Percentiles rank a stretch among this genome's conserved stretches.
Conservation (phyloP, 2,797 vertebrate species). For the Helarctos malayanus region DNA sequence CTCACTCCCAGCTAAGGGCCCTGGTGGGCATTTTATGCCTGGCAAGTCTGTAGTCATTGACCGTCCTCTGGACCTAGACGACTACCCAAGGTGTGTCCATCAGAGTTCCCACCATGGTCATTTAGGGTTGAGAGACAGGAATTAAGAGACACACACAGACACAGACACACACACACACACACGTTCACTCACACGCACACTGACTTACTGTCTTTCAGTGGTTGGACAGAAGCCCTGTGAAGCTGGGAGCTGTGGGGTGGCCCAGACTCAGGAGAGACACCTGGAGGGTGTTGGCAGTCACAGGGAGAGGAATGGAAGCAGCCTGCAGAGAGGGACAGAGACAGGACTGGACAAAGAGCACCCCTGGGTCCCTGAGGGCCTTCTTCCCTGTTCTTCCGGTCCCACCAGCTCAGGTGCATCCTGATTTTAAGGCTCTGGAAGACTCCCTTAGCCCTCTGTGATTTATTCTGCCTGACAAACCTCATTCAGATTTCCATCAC, state of each 20-base stretch:
- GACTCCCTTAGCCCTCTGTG: background rate
- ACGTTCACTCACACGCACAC: background rate
- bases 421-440: background rate
- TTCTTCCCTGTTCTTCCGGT: background rate
- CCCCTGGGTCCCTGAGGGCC: background rate
- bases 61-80: background rate
- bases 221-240: background rate
- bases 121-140: background rate
- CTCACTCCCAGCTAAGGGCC: background rate
- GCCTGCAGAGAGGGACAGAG: background rate
- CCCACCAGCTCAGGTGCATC: background rate
- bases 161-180: no score
- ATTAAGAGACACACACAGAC: background rate
- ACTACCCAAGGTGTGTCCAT: background rate
- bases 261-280: fast-evolving
- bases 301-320: background rate
- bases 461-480: background rate
- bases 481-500: background rate
- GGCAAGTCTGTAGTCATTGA: background rate
- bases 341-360: no score
- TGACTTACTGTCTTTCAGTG: background rate
- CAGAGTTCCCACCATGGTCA: background rate
- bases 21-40: background rate
- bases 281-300: background rate
- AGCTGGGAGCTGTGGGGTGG: background rate